Evolutionary conservation across 2,113 vertebrate species (phyloP), one percentile per base, ranked within the genome.

Genomic region (Tychaedon coryphoeus): DNA sequence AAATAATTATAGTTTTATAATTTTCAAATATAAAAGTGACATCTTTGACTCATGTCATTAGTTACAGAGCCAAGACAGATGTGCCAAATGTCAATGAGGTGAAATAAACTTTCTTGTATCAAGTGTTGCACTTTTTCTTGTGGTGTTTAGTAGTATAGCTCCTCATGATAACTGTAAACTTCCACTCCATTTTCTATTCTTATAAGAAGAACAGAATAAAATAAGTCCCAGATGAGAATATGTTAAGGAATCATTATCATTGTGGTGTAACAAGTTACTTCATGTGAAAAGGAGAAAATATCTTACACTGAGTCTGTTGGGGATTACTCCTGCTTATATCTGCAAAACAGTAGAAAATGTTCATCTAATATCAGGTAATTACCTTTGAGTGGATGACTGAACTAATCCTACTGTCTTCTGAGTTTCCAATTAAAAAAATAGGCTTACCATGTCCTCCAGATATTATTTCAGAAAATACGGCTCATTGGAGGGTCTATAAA

Each of bases 371-470:
- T 84, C 73, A 94, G 36, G 87, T 91, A 90, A 97, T 94, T 96
- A 83, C 64, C 88, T 93, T 92, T 80, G 75, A 90, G 95, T 86
- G 79, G 61, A 86, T 93, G 91, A 86, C 45, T 89, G 89, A 91
- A 75, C 70, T 93, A 92, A 93, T 97, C 86, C 65, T n/a, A 91
- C 66, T 87, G 70, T 87, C 61, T 89, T 95, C 85, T 65, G 77
- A 94, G 33, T 86, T 96, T 95, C 70, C 58, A 95, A 94, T 96
- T 95, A 73, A 87, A 89, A 93, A 94, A 82, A 69, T 31, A 85
- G 28, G 29, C 77, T 95, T 92, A 85, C 61, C 58, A 76, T 91
- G 62, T 94, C 54, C 51, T 87, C 77, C 60, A 89, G 54, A 90
- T 92, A 92, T 85, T 91, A 79, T 94, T 94, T 97, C 74, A 88